A percentile compares a stretch with the other conserved stretches of the same genome.
phyloP scores from a whole-genome alignment of 2,113 vertebrate species.

The Lampris megalopsis region DNA sequence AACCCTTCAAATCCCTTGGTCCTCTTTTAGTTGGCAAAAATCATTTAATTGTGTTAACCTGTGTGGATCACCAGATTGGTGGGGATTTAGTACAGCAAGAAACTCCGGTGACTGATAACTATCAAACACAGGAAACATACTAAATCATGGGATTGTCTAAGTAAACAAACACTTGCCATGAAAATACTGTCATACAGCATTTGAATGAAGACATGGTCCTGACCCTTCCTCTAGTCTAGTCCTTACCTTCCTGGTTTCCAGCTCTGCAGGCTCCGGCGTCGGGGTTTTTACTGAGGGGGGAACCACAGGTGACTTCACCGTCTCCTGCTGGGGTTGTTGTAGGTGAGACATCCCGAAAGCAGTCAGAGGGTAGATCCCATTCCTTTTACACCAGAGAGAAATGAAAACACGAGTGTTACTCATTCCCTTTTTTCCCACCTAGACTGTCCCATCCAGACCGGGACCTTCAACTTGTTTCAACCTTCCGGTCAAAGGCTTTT shows the following conservation, averaged over 20 bases:
- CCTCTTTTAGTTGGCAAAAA: too few relatives aligned
- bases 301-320: slow-evolving; percentile 94
- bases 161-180: too few relatives aligned
- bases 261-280: slow-evolving; percentile 95
- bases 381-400: slow-evolving; percentile 77
- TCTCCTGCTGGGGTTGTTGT: slow-evolving; percentile 95
- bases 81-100: too few relatives aligned
- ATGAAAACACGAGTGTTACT: too few relatives aligned
- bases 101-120: background rate
- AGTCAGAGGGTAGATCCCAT: slow-evolving; percentile 96
- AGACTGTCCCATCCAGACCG: too few relatives aligned
- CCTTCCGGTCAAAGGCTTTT: too few relatives aligned
- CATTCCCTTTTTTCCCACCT: background rate
- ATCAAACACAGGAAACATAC: background rate
- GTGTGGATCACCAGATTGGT: too few relatives aligned
- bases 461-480: too few relatives aligned
- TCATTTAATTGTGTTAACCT: too few relatives aligned
- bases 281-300: slow-evolving; percentile 96
- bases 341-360: slow-evolving; percentile 93
- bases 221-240: background rate
- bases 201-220: background rate
- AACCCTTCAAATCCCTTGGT: too few relatives aligned
- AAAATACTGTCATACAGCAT: too few relatives aligned
- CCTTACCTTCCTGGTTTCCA: slow-evolving; percentile 95
- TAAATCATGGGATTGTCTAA: too few relatives aligned